Conservation (phyloP, 2,797 vertebrate species). For the Benthosema pterotum region DNA sequence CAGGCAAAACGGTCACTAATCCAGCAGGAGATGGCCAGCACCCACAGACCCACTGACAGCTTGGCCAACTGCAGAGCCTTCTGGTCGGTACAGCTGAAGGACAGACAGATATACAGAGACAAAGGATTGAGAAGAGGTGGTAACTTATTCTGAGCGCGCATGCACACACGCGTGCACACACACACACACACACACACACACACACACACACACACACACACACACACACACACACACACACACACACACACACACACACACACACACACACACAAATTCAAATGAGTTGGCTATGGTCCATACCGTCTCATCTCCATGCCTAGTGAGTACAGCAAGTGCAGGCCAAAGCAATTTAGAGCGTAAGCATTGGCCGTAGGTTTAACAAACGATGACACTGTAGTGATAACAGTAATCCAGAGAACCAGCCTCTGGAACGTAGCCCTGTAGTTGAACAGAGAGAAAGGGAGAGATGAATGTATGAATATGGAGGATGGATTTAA, state of each 20-base stretch:
- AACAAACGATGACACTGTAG: constrained; percentile 85
- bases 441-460: constrained; percentile 65
- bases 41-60: constrained; percentile 82
- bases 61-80: constrained; percentile 75
- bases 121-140: background rate
- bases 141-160: background rate
- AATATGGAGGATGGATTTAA: background rate
- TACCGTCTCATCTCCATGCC: constrained; percentile 84
- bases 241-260: no score
- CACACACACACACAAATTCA: no score
- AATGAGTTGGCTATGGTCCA: constrained; percentile 14
- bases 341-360: constrained; percentile 84
- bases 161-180: background rate
- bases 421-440: constrained; percentile 79
- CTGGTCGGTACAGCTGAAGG: constrained; percentile 80
- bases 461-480: background rate
- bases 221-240: no score
- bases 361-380: constrained; percentile 90
- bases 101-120: background rate
- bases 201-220: no score
- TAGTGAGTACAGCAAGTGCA: constrained; percentile 86
- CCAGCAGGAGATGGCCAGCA: constrained; percentile 89
- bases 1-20: constrained; percentile 89
- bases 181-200: no score
- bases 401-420: constrained; percentile 70